These are phyloP conservation scores for Sclerurus mexicanus DNA, from an alignment of 2,113 vertebrate genomes.

Conservation along the genomic window DNA sequence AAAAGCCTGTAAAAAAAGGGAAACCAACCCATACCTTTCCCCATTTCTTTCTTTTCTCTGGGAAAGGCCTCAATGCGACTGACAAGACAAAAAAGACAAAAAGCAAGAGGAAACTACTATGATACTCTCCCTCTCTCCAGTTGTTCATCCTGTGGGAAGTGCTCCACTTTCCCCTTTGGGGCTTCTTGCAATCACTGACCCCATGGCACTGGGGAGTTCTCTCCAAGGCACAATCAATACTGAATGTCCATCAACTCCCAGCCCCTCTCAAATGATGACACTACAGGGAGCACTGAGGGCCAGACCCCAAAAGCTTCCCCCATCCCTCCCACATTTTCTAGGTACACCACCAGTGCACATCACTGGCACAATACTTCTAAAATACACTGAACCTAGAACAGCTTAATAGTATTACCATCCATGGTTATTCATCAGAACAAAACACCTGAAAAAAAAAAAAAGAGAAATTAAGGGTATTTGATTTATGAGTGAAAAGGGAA, in stretches of 20 bases:
- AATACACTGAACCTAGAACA: background rate
- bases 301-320: background rate
- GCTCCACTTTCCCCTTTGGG: background rate
- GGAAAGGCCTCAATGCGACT: background rate
- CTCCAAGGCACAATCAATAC: background rate
- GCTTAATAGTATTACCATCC: background rate
- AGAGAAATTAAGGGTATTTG: background rate
- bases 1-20: fast-evolving
- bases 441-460: background rate
- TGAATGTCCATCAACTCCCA: fast-evolving
- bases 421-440: background rate
- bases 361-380: background rate
- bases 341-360: background rate
- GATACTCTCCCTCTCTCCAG: background rate
- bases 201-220: background rate
- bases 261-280: fast-evolving
- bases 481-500: background rate
- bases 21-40: fast-evolving
- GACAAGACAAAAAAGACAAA: background rate
- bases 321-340: background rate
- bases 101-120: background rate
- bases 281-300: background rate
- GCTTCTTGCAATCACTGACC: background rate
- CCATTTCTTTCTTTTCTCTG: background rate
- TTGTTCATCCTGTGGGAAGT: background rate